phyloP scores from a whole-genome alignment of 2,888 invertebrate genomes.

The Pristionchus exspectatus region DNA sequence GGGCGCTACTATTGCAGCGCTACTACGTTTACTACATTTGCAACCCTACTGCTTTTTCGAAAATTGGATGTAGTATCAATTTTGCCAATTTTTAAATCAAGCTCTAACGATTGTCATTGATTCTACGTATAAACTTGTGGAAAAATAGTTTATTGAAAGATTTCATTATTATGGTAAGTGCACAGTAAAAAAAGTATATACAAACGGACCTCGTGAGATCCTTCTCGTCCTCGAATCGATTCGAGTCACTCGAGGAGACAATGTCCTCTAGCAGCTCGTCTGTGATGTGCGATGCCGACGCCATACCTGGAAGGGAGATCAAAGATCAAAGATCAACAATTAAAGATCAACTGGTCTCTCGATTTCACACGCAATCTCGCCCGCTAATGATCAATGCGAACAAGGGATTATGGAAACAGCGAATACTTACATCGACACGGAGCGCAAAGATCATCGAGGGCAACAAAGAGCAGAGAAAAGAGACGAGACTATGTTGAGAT shows the following conservation, averaged over 20 bases:
- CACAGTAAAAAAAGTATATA: background rate
- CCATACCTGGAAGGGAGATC: slow-evolving; percentile 14
- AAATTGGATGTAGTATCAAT: background rate
- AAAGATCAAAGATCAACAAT: slow-evolving; percentile 12
- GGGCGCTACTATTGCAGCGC: too few species aligned
- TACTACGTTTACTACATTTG: too few species aligned
- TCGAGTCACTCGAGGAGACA: slow-evolving; percentile 41
- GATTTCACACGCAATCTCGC: too few species aligned
- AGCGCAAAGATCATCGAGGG: background rate
- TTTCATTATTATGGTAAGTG: background rate
- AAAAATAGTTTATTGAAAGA: too few species aligned
- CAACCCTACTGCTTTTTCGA: too few species aligned
- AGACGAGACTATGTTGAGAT: background rate
- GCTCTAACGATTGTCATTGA: too few species aligned
- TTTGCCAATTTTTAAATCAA: too few species aligned
- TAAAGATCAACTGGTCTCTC: too few species aligned
- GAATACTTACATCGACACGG: background rate
- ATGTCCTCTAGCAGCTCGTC: slow-evolving; percentile 35
- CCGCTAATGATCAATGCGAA: too few species aligned
- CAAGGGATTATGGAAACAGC: background rate
- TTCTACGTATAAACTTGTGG: too few species aligned
- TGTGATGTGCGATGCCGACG: background rate
- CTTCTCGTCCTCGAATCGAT: background rate
- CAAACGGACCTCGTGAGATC: background rate
- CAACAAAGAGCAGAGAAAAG: background rate